phyloP scores from a whole-genome alignment of 2,797 vertebrate genomes.

The Harpia harpyja region DNA sequence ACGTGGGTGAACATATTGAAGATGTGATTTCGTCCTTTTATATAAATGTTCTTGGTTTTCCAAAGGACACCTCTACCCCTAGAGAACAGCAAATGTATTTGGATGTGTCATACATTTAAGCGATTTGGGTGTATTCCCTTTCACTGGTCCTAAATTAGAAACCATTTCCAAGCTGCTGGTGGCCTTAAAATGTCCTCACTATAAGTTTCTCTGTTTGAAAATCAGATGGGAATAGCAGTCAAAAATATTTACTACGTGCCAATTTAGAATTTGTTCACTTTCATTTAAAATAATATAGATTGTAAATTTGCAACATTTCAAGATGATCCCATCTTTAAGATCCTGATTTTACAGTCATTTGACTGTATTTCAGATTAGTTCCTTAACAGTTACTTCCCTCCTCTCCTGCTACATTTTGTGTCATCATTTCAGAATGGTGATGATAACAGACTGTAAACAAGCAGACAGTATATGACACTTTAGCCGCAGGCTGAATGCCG shows the following conservation, averaged over 20 bases:
- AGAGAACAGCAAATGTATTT: background rate
- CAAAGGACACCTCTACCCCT: background rate
- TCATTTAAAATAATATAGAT: background rate
- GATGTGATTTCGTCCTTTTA: background rate
- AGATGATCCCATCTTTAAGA: background rate
- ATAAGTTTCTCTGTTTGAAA: background rate
- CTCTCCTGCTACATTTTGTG: background rate
- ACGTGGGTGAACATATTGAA: background rate
- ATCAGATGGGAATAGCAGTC: background rate
- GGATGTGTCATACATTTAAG: background rate
- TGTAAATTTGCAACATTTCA: background rate
- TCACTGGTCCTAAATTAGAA: background rate
- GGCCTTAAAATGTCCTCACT: constrained; percentile 3
- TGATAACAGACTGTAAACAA: background rate
- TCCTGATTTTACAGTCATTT: background rate
- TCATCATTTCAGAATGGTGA: background rate
- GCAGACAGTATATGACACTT: background rate
- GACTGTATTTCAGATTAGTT: background rate
- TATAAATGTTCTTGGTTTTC: background rate
- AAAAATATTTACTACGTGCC: background rate
- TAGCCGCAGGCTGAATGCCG: background rate
- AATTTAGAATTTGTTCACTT: background rate
- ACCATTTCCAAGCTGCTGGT: background rate
- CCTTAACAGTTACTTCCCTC: background rate
- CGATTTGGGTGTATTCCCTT: background rate